phyloP scores from a whole-genome alignment of 1,140 invertebrate species.

The Tetraneura akinire region DNA sequence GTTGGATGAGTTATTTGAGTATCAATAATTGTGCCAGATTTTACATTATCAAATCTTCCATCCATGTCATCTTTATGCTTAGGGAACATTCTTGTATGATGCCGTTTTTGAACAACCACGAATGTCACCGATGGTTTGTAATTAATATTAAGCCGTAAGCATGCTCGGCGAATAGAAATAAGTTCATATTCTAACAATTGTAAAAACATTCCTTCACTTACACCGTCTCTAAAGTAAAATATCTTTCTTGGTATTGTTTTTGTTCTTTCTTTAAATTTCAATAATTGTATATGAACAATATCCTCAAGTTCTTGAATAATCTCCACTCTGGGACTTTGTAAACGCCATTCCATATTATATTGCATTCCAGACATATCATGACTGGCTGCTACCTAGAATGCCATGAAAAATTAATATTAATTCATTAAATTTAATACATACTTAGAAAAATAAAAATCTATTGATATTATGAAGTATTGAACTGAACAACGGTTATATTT shows the following conservation, averaged over 20 bases:
- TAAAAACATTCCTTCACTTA: slow-evolving; percentile 89
- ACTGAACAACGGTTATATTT: too few relatives aligned
- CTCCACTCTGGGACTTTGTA: slow-evolving; percentile 70
- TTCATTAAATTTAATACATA: too few relatives aligned
- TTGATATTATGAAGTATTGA: too few relatives aligned
- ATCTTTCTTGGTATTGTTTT: slow-evolving; percentile 65
- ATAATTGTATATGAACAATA: too few relatives aligned
- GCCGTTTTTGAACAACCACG: slow-evolving; percentile 87
- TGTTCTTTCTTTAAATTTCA: too few relatives aligned
- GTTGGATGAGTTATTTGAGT: slow-evolving; percentile 78
- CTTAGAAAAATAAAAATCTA: too few relatives aligned
- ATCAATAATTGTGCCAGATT: slow-evolving; percentile 79
- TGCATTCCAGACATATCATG: slow-evolving; percentile 66
- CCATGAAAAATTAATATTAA: too few relatives aligned
- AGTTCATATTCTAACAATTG: too few relatives aligned
- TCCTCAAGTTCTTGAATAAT: slow-evolving; percentile 74
- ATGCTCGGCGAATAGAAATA: slow-evolving; percentile 71
- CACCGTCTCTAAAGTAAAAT: slow-evolving; percentile 80
- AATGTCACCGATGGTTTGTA: slow-evolving; percentile 75
- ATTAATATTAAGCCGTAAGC: slow-evolving; percentile 60
- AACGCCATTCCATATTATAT: slow-evolving; percentile 71
- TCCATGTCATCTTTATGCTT: slow-evolving; percentile 68
- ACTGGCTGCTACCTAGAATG: too few relatives aligned
- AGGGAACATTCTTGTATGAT: too few relatives aligned
- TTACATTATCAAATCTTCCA: slow-evolving; percentile 69